Evolutionary conservation across 2,113 vertebrate species (phyloP).

Genomic region (Todiramphus saurophagus): DNA sequence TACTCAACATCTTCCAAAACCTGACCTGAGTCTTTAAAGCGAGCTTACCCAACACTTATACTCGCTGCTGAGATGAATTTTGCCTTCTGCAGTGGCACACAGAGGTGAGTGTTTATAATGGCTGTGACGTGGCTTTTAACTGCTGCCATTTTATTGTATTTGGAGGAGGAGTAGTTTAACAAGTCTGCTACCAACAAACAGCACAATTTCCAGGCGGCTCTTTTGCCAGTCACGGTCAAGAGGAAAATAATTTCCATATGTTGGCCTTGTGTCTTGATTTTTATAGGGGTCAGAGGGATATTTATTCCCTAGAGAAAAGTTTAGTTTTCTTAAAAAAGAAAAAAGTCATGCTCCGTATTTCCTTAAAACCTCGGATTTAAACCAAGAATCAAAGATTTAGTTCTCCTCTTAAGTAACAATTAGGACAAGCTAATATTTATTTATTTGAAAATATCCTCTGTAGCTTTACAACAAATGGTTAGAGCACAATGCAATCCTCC

Average conservation of each 20-base stretch:
- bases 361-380: constrained; percentile 5
- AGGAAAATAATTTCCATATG: constrained; percentile 69
- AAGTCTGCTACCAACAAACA: constrained; percentile 26
- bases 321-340: not conserved
- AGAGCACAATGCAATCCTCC: constrained; percentile 44
- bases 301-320: constrained; percentile 5
- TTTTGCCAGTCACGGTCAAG: constrained; percentile 57
- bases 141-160: constrained; percentile 16
- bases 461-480: not conserved
- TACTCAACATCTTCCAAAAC: not conserved
- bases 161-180: not conserved
- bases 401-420: constrained; percentile 5
- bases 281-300: constrained; percentile 55
- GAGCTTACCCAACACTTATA: rapidly evolving
- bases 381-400: not conserved
- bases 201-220: constrained; percentile 1
- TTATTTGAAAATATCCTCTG: constrained; percentile 29
- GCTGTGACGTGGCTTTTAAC: not conserved
- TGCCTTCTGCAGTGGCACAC: not conserved
- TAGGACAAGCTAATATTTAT: constrained; percentile 25
- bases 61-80: not conserved
- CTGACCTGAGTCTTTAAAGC: not conserved
- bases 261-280: constrained; percentile 45
- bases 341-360: not conserved
- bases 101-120: not conserved